phyloP scores from a whole-genome alignment of 2,797 vertebrate genomes.

The Crypturellus tataupa region DNA sequence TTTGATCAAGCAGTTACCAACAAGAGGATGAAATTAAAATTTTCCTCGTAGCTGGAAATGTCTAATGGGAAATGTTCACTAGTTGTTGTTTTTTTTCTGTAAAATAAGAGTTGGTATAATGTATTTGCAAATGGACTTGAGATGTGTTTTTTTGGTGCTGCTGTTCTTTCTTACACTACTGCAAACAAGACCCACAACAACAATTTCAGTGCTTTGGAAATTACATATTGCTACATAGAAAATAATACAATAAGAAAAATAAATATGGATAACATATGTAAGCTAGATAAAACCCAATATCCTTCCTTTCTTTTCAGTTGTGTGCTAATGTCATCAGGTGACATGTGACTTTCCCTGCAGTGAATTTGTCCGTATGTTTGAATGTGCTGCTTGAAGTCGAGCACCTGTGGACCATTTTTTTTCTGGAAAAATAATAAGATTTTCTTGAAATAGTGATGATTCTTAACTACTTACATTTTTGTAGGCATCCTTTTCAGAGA shows the following conservation, averaged over 20 bases:
- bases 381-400: neutral
- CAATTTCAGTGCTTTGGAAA: neutral
- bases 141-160: neutral
- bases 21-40: neutral
- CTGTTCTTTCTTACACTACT: neutral
- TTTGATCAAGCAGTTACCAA: constrained; percentile 3
- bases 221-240: neutral
- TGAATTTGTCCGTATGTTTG: neutral
- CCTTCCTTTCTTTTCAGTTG: neutral
- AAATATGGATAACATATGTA: neutral
- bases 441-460: neutral
- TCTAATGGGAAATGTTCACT: neutral
- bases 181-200: neutral
- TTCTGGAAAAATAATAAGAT: neutral
- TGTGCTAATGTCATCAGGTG: neutral
- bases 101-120: neutral
- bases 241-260: neutral
- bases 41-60: neutral
- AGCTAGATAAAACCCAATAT: neutral
- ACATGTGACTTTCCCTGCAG: neutral
- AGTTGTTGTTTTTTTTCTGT: neutral
- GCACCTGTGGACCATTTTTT: neutral
- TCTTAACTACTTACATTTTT: neutral
- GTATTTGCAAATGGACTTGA: neutral
- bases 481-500: neutral